Evolutionary conservation across 1,140 invertebrate species (phyloP).

Genomic region (Ectropis grisescens): DNA sequence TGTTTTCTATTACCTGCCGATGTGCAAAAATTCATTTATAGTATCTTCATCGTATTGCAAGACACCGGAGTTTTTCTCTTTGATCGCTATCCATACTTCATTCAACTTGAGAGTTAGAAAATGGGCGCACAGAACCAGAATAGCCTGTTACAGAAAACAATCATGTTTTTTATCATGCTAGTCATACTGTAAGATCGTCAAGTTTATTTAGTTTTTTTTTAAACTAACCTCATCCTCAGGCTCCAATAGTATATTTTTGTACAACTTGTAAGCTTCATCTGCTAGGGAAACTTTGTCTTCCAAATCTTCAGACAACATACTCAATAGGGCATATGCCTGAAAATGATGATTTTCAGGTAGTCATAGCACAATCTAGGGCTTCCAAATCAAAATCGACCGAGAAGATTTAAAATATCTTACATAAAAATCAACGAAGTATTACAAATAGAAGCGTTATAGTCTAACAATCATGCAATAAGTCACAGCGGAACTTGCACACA

Average conservation of each 20-base stretch:
- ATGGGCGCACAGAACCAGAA: slow-evolving; percentile 35
- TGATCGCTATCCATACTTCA: slow-evolving; percentile 40
- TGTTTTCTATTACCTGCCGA: slow-evolving; percentile 40
- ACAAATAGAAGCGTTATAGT: no score
- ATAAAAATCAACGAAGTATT: no score
- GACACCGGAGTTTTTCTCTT: slow-evolving; percentile 13
- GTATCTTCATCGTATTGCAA: slow-evolving; percentile 20
- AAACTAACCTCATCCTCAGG: slow-evolving; percentile 35
- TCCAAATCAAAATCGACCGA: no score
- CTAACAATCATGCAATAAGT: no score
- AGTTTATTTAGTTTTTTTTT: no score
- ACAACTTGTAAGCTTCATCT: slow-evolving; percentile 49
- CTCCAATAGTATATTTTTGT: slow-evolving; percentile 36
- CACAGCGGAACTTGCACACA: no score
- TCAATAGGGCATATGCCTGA: slow-evolving; percentile 38
- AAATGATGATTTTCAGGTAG: no score
- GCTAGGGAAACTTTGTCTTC: slow-evolving; percentile 31
- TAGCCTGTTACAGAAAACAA: slow-evolving; percentile 30
- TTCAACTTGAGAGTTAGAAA: slow-evolving; percentile 41
- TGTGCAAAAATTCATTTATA: slow-evolving; percentile 36
- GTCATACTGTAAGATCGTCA: no score
- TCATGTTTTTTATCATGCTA: slow-evolving; percentile 1
- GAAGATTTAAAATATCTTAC: slow-evolving; percentile 2
- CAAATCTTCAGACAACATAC: slow-evolving; percentile 46
- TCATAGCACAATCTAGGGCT: no score